These are phyloP conservation scores for Diplazon laetatorius DNA, from an alignment of 2,888 invertebrate genomes.

Conservation along the genomic window DNA sequence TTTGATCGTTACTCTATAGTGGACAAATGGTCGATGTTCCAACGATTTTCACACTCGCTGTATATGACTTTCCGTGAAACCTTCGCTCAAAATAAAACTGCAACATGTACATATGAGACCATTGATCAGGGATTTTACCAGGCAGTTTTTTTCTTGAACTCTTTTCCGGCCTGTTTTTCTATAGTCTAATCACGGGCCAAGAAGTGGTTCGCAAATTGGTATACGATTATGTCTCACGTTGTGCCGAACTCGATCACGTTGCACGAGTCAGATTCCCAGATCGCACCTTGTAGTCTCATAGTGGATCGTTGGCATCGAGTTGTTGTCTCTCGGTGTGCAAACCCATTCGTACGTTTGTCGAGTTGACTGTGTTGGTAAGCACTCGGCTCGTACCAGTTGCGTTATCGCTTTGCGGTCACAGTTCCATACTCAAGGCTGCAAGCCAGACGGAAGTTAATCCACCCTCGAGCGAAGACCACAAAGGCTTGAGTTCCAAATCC, in stretches of 20 bases:
- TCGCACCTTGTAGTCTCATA: not conserved
- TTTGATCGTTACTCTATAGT: too few species aligned
- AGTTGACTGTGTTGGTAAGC: not conserved
- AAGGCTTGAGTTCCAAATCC: not conserved
- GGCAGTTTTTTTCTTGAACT: too few species aligned
- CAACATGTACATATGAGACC: too few species aligned
- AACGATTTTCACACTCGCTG: too few species aligned
- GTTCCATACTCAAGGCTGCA: slow-evolving; percentile 31
- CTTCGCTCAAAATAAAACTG: too few species aligned
- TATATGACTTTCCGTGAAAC: too few species aligned
- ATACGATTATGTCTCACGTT: slow-evolving; percentile 1
- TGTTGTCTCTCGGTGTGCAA: slow-evolving; percentile 1
- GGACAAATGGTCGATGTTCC: too few species aligned
- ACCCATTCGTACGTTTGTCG: slow-evolving; percentile 1
- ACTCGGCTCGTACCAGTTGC: slow-evolving; percentile 28
- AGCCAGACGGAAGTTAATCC: slow-evolving; percentile 65
- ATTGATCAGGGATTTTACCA: too few species aligned
- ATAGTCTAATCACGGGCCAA: not conserved
- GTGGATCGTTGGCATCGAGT: slow-evolving; percentile 4
- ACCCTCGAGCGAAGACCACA: slow-evolving; percentile 39
- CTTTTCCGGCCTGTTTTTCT: too few species aligned
- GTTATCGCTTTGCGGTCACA: slow-evolving; percentile 68
- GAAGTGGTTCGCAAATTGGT: not conserved
- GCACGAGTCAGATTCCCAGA: not conserved
- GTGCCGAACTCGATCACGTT: not conserved